Percentiles rank a stretch among this genome's conserved stretches.
Evolutionary conservation across 2,888 invertebrate genomes (phyloP).

Genomic region (Hydrotaea cyrtoneurina): DNA sequence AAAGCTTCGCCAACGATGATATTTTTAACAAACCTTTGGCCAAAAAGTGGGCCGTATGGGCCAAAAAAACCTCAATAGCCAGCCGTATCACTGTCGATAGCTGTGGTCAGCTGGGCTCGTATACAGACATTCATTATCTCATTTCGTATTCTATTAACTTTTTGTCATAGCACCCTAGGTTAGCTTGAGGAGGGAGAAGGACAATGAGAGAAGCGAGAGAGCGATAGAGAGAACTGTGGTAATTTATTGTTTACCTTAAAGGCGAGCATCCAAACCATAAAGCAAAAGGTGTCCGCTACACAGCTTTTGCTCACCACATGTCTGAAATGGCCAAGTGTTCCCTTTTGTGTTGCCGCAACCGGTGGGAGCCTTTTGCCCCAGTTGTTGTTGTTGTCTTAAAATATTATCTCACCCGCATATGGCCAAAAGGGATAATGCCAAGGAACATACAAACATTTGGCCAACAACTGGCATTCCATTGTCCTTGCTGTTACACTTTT

Average conservation of each 20-base stretch:
- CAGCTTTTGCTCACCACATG: constrained; percentile 30
- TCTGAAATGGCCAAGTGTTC: background rate
- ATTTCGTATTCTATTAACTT: constrained; percentile 39
- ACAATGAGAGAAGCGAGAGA: no score
- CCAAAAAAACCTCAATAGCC: no score
- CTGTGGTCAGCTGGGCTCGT: no score
- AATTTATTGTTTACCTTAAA: constrained; percentile 54
- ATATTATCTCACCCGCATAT: constrained; percentile 25
- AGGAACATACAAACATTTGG: background rate
- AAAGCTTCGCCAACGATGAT: no score
- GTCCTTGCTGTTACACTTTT: background rate
- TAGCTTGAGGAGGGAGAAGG: background rate
- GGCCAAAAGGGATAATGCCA: constrained; percentile 38
- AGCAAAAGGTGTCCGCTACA: constrained; percentile 12
- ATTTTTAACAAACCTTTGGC: no score
- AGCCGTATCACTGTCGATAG: no score
- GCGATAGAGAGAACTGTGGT: background rate
- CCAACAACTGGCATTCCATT: background rate
- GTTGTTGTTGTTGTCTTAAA: background rate
- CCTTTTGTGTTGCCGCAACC: background rate
- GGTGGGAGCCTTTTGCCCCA: background rate
- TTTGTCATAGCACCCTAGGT: background rate
- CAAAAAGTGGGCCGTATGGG: no score
- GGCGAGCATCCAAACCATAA: constrained; percentile 25
- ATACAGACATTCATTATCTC: constrained; percentile 11